These are phyloP conservation scores for Sipha maydis DNA, from an alignment of 2,888 invertebrate species.

Conservation along the genomic window DNA sequence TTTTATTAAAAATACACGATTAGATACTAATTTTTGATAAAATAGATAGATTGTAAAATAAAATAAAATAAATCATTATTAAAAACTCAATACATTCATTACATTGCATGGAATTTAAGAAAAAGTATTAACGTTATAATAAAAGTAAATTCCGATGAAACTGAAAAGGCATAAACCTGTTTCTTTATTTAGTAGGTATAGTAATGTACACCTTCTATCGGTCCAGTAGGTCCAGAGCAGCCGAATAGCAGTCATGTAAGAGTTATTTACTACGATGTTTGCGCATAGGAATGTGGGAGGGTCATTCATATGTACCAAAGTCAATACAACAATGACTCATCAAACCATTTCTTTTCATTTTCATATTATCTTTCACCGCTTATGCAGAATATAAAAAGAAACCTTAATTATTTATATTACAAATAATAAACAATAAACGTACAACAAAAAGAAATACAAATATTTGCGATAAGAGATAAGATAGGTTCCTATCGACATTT, in stretches of 20 bases:
- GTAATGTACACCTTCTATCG: slow-evolving; percentile 5
- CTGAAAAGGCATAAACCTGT: slow-evolving; percentile 48
- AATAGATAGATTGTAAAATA: neutral
- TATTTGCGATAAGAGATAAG: too few species aligned
- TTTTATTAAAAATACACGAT: too few species aligned
- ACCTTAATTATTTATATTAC: neutral
- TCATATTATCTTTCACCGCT: slow-evolving; percentile 3
- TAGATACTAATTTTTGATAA: too few species aligned
- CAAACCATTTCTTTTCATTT: slow-evolving; percentile 32
- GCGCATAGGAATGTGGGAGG: slow-evolving; percentile 52
- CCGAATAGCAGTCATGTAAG: slow-evolving; percentile 24
- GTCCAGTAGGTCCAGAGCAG: slow-evolving; percentile 32
- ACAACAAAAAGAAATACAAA: too few species aligned
- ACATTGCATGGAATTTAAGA: neutral
- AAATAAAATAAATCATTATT: neutral
- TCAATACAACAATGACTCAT: slow-evolving; percentile 37
- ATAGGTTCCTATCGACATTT: too few species aligned
- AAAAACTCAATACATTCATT: neutral
- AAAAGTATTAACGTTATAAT: neutral
- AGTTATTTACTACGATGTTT: slow-evolving; percentile 57
- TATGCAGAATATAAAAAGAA: neutral
- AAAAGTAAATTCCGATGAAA: slow-evolving; percentile 49
- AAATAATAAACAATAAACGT: neutral
- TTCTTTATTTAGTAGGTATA: slow-evolving; percentile 10
- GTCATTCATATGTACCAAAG: slow-evolving; percentile 19